phyloP scores from a whole-genome alignment of 1,140 invertebrate species.

The Euura lappo region DNA sequence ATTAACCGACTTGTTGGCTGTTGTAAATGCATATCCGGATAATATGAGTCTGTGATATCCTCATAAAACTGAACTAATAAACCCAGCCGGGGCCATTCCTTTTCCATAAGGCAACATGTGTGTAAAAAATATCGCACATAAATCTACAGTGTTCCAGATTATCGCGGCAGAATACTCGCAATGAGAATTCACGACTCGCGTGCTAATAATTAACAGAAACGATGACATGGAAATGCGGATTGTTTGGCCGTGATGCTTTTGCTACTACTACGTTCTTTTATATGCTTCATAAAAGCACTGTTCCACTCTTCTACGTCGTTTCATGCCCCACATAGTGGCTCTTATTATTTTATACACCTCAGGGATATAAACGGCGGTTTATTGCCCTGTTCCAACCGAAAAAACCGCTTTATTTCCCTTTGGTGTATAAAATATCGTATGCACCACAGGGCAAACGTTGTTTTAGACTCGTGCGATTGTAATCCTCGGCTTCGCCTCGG shows the following conservation, averaged over 20 bases:
- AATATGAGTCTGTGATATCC: too few species aligned
- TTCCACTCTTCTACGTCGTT: background rate
- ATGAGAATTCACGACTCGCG: background rate
- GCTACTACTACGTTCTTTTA: background rate
- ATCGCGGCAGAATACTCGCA: background rate
- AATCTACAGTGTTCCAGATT: conserved; percentile 1
- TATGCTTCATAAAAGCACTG: background rate
- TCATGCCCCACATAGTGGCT: background rate
- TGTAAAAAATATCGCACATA: background rate
- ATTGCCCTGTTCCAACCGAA: too few species aligned
- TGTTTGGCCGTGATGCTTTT: background rate
- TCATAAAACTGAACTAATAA: too few species aligned
- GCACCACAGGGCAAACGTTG: too few species aligned
- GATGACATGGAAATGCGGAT: background rate
- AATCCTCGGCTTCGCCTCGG: too few species aligned
- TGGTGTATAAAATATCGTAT: too few species aligned
- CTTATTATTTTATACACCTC: too few species aligned
- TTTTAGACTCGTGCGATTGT: too few species aligned
- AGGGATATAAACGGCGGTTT: too few species aligned
- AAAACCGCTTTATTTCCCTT: too few species aligned
- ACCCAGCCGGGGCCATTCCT: too few species aligned
- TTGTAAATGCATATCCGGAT: background rate
- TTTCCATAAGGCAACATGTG: background rate
- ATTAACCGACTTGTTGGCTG: background rate
- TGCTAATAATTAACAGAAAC: background rate